Evolutionary conservation across 2,888 invertebrate species (phyloP), one percentile per base, ranked within the genome.

Genomic region (Embidobia sp.): DNA sequence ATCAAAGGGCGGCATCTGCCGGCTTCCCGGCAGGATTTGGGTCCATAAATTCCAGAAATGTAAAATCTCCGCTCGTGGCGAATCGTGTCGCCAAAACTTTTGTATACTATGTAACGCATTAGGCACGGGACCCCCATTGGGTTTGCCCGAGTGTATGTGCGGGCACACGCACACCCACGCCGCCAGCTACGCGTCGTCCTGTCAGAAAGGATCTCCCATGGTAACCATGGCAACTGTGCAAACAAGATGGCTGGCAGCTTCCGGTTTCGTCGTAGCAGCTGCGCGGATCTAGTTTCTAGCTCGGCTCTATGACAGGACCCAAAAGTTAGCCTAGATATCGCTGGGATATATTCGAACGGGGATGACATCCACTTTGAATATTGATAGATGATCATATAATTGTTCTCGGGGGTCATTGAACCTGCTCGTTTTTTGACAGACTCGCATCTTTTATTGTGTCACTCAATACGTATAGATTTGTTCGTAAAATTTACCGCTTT

Each of bases 221-320:
- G 89, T 86, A 84, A 82, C 87, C 84, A 86, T 88, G 82, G 87
- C 87, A 88, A 89, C 89, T 88, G 88, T 88, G 86, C 89, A 89
- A 88, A 89, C 88, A 89, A 88, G 83, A 89, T 88, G 89, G 88
- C 87, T 84, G 88, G n/a, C 83, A 85, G 88, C 88, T 89, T 89
- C 89, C 89, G 88, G 88, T 88, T 88, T 86, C 84, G 80, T 82
- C 66, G 75, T 83, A 80, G 86, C 88, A 88, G 88, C 88, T 88
- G 88, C 85, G 81, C 79, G 86, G 86, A 88, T 88, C 88, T 89
- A 88, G 88, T 88, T 89, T 88, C 84, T 83, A 78, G 63, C 85
- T 85, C 83, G 84, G 79, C 70, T 78, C 77, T 73, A 77, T 42
- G 69, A 70, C 55, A 74, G 64, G 63, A 48, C 53, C 55, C 33